A percentile compares a stretch with the other conserved stretches of the same genome.
phyloP scores from a whole-genome alignment of 2,113 vertebrate species.

The Prunella fulvescens region DNA sequence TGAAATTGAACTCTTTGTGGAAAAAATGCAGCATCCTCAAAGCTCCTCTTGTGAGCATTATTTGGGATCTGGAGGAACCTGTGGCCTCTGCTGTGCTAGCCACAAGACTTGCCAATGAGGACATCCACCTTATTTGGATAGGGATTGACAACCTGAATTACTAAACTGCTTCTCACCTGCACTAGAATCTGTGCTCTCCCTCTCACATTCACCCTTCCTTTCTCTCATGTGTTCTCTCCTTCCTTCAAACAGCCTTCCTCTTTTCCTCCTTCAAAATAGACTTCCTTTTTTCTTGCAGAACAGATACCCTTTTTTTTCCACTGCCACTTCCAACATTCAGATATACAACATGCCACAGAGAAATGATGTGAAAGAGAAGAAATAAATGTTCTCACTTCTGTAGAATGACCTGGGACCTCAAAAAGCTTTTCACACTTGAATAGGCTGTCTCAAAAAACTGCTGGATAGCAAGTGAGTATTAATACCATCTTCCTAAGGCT shows the following conservation, averaged over 20 bases:
- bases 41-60: not conserved
- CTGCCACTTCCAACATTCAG: not conserved
- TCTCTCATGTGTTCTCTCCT: not conserved
- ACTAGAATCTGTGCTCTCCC: not conserved
- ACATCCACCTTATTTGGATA: fast-evolving
- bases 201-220: not conserved
- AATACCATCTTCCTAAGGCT: not conserved
- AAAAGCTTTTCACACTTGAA: conserved; percentile 6
- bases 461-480: not conserved
- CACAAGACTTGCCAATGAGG: not conserved
- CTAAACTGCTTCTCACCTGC: not conserved
- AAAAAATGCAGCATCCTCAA: not conserved
- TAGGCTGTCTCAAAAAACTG: not conserved
- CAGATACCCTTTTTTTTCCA: not conserved
- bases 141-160: not conserved
- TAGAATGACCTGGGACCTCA: not conserved
- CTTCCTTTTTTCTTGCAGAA: not conserved
- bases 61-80: not conserved
- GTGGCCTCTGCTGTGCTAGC: not conserved
- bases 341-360: not conserved
- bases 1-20: not conserved
- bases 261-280: not conserved
- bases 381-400: conserved; percentile 18
- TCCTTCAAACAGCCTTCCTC: not conserved
- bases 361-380: not conserved